A percentile compares a stretch with the other conserved stretches of the same genome.
Conservation (phyloP, 53 echinoderm and acorn worm species). For the Antedon mediterranea region DNA sequence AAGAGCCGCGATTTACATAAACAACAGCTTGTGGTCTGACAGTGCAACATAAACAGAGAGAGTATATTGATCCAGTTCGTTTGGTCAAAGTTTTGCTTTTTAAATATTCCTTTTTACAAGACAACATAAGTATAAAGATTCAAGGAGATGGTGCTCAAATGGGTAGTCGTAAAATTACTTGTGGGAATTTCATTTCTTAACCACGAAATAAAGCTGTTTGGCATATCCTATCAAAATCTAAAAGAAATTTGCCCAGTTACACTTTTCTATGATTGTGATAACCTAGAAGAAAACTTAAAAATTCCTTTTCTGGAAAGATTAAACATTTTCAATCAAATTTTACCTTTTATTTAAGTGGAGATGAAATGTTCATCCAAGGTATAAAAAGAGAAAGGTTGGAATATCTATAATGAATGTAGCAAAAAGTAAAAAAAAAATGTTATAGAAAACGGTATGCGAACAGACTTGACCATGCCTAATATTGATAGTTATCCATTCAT, state of each 20-base stretch:
- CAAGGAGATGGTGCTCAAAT: too few relatives aligned
- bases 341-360: slow-evolving; percentile 32
- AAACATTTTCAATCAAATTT: background rate
- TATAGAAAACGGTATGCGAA: slow-evolving; percentile 12
- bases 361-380: slow-evolving; percentile 41
- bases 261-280: slow-evolving; percentile 53
- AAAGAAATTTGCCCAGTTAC: slow-evolving; percentile 33
- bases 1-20: too few relatives aligned
- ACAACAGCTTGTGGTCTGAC: too few relatives aligned
- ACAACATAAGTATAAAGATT: too few relatives aligned
- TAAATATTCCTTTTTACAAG: too few relatives aligned
- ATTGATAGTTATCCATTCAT: slow-evolving; percentile 25
- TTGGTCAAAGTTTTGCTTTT: too few relatives aligned
- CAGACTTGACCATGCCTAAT: slow-evolving; percentile 9
- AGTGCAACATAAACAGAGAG: too few relatives aligned
- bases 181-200: slow-evolving; percentile 13
- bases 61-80: too few relatives aligned
- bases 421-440: slow-evolving; percentile 25
- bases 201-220: slow-evolving; percentile 17
- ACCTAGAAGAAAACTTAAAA: slow-evolving; percentile 11
- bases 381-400: slow-evolving; percentile 38
- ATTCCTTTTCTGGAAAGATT: too few relatives aligned
- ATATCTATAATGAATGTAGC: slow-evolving; percentile 26
- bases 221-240: slow-evolving; percentile 31
- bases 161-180: too few relatives aligned